A percentile compares a stretch with the other conserved stretches of the same genome.
These are phyloP conservation scores for Apostichopus leukothele DNA, from an alignment of 53 echinoderm and acorn worm genomes.

Conservation along the genomic window DNA sequence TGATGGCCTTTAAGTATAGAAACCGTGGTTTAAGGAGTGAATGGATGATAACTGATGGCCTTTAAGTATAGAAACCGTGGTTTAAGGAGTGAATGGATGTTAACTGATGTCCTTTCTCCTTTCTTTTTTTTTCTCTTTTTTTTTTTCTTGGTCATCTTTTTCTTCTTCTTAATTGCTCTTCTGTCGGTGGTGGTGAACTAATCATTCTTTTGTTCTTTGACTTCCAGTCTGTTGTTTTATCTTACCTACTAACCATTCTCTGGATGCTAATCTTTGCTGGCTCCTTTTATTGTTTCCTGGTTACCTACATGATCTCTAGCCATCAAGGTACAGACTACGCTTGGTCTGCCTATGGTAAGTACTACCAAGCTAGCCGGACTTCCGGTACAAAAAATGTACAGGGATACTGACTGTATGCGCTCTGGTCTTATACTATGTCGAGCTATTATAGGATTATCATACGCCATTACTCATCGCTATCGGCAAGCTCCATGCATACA, in stretches of 20 bases:
- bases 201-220: background rate
- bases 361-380: background rate
- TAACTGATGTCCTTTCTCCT: background rate
- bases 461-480: too few relatives aligned
- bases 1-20: too few relatives aligned
- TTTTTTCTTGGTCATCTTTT: background rate
- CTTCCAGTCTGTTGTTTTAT: slow-evolving; percentile 26
- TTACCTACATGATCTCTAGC: slow-evolving; percentile 1
- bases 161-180: background rate
- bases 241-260: slow-evolving; percentile 21
- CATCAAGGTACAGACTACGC: background rate
- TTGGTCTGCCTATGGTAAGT: slow-evolving; percentile 6
- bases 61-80: background rate
- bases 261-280: slow-evolving; percentile 19
- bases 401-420: too few relatives aligned
- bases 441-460: too few relatives aligned
- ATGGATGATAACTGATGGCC: too few relatives aligned
- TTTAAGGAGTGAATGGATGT: background rate
- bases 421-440: too few relatives aligned
- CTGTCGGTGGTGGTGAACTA: background rate
- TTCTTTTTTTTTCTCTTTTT: background rate
- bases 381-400: too few relatives aligned
- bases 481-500: too few relatives aligned
- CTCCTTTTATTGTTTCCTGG: slow-evolving; percentile 28
- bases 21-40: too few relatives aligned